Conservation (phyloP, 2,888 invertebrate species). For the Drosophila demipolita region DNA sequence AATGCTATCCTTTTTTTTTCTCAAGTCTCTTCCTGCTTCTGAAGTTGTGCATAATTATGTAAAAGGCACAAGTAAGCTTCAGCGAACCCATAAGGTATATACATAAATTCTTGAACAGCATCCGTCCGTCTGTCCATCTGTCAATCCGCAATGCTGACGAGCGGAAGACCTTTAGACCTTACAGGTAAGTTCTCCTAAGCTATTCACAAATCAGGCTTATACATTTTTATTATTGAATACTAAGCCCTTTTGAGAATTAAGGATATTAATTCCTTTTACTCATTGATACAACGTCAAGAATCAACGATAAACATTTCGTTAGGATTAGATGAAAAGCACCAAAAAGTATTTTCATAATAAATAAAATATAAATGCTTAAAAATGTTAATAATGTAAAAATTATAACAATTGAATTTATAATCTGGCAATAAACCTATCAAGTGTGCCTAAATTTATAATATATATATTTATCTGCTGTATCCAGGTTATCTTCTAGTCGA, state of each 20-base stretch:
- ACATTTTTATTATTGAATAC: not conserved
- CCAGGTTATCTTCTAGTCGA: not conserved
- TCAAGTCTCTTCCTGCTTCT: not conserved
- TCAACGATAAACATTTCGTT: not conserved
- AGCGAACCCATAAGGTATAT: not conserved
- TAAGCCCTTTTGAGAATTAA: not conserved
- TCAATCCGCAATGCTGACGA: not conserved
- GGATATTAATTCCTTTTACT: not conserved
- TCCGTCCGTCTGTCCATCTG: not conserved
- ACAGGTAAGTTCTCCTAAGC: not conserved
- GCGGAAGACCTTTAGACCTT: not conserved
- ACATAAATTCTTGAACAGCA: not conserved
- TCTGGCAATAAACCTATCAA: not conserved
- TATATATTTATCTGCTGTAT: not conserved
- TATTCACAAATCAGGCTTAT: not conserved
- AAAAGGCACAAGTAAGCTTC: not conserved
- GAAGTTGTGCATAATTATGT: not conserved
- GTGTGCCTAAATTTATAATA: not conserved
- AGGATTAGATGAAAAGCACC: not conserved
- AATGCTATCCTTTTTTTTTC: slow-evolving; percentile 18
- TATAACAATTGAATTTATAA: not conserved
- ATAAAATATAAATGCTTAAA: not conserved
- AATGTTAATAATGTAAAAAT: too few relatives aligned
- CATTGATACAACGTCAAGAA: not conserved
- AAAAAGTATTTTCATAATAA: not conserved